Conservation (phyloP, 2,113 vertebrate species). For the Cyanistes caeruleus region DNA sequence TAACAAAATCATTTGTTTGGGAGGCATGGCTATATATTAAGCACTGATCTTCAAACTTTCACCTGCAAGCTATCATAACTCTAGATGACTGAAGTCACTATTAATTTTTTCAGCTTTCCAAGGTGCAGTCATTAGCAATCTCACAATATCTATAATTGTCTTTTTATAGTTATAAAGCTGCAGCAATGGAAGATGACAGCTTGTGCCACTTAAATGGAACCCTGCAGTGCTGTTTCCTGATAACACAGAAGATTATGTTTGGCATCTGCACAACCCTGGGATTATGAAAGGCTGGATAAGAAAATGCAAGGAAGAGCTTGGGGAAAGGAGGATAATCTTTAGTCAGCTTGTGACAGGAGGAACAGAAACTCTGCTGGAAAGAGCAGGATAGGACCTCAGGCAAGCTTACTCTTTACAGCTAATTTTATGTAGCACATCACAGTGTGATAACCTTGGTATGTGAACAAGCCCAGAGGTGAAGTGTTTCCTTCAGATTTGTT, state of each 20-base stretch:
- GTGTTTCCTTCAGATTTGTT: neutral
- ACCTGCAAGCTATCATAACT: neutral
- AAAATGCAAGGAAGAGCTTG: neutral
- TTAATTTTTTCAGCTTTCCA: neutral
- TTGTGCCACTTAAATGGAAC: constrained; percentile 12
- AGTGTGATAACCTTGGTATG: constrained; percentile 14
- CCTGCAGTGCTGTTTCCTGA: neutral
- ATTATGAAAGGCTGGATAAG: neutral
- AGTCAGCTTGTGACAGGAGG: neutral
- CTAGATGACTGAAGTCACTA: neutral
- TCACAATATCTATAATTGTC: neutral
- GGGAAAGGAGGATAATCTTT: neutral
- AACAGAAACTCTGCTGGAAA: neutral
- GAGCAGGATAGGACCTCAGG: neutral
- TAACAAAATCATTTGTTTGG: neutral
- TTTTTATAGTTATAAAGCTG: constrained; percentile 8
- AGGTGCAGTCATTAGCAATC: neutral
- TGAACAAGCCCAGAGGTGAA: constrained; percentile 12
- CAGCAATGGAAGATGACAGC: neutral
- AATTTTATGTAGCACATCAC: constrained; percentile 8
- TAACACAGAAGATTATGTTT: neutral
- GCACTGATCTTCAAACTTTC: neutral
- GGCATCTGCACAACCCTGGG: neutral
- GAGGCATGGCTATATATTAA: neutral
- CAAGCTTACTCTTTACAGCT: neutral